Conservation (phyloP, 2,797 vertebrate species). For the Sylvia borin region DNA sequence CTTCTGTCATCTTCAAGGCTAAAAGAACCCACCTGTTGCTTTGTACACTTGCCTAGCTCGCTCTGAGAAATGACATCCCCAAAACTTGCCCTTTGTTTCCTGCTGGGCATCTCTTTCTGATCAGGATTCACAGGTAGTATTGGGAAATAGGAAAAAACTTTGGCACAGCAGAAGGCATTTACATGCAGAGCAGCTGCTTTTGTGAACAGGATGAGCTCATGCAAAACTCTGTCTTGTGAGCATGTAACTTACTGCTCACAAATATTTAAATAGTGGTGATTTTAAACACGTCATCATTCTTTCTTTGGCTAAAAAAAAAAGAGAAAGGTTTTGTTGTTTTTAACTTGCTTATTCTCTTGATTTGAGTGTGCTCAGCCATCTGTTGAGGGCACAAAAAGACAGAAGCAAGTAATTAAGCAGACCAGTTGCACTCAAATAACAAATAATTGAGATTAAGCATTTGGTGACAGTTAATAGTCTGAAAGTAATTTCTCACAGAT, state of each 20-base stretch:
- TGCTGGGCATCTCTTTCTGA: background rate
- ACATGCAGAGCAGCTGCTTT: background rate
- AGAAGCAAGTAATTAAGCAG: conserved; percentile 45
- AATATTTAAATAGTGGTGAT: background rate
- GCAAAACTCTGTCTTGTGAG: background rate
- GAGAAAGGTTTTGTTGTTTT: background rate
- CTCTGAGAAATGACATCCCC: background rate
- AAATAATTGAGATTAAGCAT: conserved; percentile 42
- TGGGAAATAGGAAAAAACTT: background rate
- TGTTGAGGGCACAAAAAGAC: conserved; percentile 34
- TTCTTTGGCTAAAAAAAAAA: background rate
- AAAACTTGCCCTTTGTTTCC: background rate
- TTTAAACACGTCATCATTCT: background rate
- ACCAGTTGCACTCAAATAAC: conserved; percentile 3
- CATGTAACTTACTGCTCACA: background rate
- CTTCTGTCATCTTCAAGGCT: background rate
- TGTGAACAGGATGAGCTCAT: background rate
- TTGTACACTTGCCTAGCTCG: background rate
- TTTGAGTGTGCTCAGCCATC: conserved; percentile 17
- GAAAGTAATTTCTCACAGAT: background rate
- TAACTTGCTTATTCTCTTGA: background rate
- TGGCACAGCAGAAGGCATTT: background rate
- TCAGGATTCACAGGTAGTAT: background rate
- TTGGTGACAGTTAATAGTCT: background rate
- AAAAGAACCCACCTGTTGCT: background rate